Percentiles rank a stretch among this genome's conserved stretches.
Conservation (phyloP, 2,797 vertebrate genomes). For the Acanthornis magna region DNA sequence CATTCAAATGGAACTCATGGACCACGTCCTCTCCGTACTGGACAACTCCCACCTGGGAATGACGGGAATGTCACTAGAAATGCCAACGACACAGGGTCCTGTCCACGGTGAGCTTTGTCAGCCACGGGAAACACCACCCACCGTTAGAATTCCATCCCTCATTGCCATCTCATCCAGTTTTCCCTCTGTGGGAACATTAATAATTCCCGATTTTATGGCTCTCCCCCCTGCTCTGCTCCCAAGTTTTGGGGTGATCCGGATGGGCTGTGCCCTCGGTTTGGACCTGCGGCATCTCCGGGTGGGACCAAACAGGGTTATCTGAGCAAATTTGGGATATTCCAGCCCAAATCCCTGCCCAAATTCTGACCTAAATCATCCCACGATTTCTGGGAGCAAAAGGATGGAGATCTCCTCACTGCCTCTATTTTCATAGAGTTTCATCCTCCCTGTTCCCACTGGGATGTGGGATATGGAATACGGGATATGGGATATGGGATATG, state of each 20-base stretch:
- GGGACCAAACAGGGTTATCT: too few species aligned
- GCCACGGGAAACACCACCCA: fast-evolving
- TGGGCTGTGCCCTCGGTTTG: fast-evolving
- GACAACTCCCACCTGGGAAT: background rate
- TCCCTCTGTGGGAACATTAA: fast-evolving
- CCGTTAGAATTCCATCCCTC: fast-evolving
- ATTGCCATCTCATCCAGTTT: fast-evolving
- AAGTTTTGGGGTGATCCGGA: background rate
- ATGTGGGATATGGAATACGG: background rate
- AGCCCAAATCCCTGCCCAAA: background rate
- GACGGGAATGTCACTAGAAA: background rate
- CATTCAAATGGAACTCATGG: background rate
- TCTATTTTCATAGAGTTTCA: background rate
- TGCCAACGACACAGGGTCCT: fast-evolving
- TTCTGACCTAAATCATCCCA: background rate
- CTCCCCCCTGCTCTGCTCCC: background rate
- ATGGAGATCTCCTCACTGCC: background rate
- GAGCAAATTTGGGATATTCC: background rate
- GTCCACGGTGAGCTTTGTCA: fast-evolving
- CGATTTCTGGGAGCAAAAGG: fast-evolving
- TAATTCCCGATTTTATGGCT: fast-evolving
- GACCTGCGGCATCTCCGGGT: fast-evolving
- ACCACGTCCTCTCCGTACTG: background rate
- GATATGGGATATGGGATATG: background rate
- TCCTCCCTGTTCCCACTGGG: background rate